phyloP scores from a whole-genome alignment of 1,140 invertebrate species.

The Drosophila tropicalis region DNA sequence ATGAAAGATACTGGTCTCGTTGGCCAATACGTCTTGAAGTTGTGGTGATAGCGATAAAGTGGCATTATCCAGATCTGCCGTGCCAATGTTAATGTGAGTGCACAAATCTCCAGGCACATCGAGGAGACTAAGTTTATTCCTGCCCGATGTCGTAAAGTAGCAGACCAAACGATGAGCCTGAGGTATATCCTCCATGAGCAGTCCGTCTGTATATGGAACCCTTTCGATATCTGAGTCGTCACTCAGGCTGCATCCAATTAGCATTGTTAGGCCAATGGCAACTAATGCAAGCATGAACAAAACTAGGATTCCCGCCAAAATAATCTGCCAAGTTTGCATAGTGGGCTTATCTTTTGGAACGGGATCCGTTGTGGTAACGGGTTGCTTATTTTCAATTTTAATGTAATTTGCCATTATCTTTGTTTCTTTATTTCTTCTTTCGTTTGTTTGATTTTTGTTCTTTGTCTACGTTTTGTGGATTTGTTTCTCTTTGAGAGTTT shows the following conservation, averaged over 20 bases:
- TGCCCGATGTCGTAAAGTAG: conserved; percentile 85
- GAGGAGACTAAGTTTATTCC: conserved; percentile 84
- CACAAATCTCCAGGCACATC: conserved; percentile 88
- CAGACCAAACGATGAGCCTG: conserved; percentile 84
- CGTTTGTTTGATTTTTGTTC: not conserved
- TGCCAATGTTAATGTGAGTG: conserved; percentile 92
- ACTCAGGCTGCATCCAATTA: conserved; percentile 3
- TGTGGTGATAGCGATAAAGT: conserved; percentile 84
- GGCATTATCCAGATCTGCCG: conserved; percentile 87
- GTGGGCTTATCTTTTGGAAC: not conserved
- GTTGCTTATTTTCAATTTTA: not conserved
- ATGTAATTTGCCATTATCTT: not conserved
- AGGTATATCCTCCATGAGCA: not conserved
- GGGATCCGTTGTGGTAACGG: not conserved
- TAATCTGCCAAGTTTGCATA: not conserved
- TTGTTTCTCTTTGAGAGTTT: not conserved
- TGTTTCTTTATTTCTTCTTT: not conserved
- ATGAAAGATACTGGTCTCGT: conserved; percentile 86
- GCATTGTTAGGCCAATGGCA: not conserved
- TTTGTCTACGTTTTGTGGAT: not conserved
- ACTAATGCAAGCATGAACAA: not conserved
- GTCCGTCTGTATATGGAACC: not conserved
- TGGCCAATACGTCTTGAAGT: conserved; percentile 83
- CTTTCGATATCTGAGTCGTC: not conserved
- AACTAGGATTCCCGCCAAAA: not conserved